Evolutionary conservation across 1,140 invertebrate genomes (phyloP), one percentile per base, ranked within the genome.

Genomic region (Drosophila sechellia): DNA sequence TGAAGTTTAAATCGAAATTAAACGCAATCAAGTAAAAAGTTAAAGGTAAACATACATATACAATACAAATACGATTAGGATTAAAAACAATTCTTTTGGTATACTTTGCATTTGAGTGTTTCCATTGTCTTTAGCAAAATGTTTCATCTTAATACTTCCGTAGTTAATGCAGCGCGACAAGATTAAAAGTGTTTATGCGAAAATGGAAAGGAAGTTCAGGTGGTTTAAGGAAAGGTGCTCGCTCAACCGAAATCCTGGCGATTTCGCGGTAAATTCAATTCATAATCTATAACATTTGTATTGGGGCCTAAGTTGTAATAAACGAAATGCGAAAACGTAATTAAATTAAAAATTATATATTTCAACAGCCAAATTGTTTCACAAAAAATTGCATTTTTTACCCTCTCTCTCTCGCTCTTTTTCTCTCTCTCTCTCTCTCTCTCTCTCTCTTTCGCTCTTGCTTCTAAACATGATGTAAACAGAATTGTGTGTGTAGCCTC

Each of bases 281-380:
- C 57, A 59, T 50, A 77, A 22, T 34, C 20, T 22, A 53, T 46
- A 57, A 69, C 64, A 75, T 25, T 75, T 34, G 59, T 39, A 57
- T 75, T 49, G 43, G 45, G 17, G 56, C 25, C 34, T 27, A 40
- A 50, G 39, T 71, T 59, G 63, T 45, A 68, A 43, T 64, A 72
- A 64, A 76, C 71, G 53, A 79, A 79, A 73, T 83, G 48, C 69
- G 68, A 71, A 86, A 86, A 78, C 78, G 48, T 76, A 66, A 43
- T 58, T 76, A 65, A 66, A 76, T 59, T 65, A 68, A 76, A 76
- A 76, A 76, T 59, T 49, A 74, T 40, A 86, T 83, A 77, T 85
- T 87, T 87, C 64, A 79, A 87, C 84, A 89, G 84, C 84, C 84
- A 87, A 87, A 89, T 87, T 79, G 79, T 89, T 70, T 87, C 77